Base-by-base conservation (phyloP, 2,797 vertebrate genomes). In the Sebastes kiyomatsui region DNA sequence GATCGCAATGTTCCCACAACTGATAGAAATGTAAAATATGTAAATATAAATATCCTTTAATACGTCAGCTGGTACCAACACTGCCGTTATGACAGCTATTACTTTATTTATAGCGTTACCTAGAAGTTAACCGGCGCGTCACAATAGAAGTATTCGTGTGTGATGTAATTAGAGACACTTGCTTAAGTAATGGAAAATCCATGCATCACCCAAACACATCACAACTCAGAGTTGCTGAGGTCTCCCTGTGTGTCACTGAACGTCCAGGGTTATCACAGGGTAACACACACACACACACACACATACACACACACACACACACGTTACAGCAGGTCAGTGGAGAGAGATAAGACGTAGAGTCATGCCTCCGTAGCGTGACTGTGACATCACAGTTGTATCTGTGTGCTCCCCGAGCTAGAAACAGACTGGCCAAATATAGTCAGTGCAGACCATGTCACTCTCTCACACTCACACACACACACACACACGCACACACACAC, bases 391-490 rank as follows among this genome's bases (percentile, higher is more conserved):
- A 60, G 77, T 60, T 82, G 70, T 33, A 32, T 86, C 77, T 80
- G 83, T 62, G 64, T 35, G 75, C 60, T 76, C 68, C 3, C 80
- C 55, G 77, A 70, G 79, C 76, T 77, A 30, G 80, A 82, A 82
- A 65, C 82, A 80, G 75, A 67, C 79, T 69, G 72, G 75, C 94
- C 94, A 90, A 94, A 95, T 95, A 95, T 95, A 95, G 95, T 80
- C 91, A 91, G 88, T 67, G 38, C 62, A 7, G 68, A 65, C 28
- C 56, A 54, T 32, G 75, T 1, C 67, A 80, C 78, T 71, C 85
- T 82, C 81, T 54, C 75, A 68, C 58, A 61, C 75, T 77, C 33
- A 71, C 73, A 77, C 72, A 87, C 70, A 77, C 68, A 72, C 68
- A 42, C 74, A 42, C 77, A 56, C 70, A 60, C 46, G 18, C 56